Evolutionary conservation across 2,888 invertebrate genomes (phyloP).

Genomic region (Thecocarcelia acutangulata): DNA sequence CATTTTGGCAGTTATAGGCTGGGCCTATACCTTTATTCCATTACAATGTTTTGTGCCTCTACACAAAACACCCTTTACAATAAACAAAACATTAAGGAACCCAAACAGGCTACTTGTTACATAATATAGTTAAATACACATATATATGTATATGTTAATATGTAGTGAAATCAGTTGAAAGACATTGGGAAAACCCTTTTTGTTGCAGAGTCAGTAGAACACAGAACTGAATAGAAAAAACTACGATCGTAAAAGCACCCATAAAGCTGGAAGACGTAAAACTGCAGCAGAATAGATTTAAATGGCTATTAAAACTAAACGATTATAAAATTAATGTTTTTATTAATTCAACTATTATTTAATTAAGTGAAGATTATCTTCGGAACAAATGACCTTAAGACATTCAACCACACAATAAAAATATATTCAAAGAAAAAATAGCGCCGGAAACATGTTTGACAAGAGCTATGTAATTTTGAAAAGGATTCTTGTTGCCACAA

Average conservation of each 20-base stretch:
- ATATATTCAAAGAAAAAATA: too few relatives aligned
- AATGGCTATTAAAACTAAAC: conserved; percentile 37
- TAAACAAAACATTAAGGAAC: background rate
- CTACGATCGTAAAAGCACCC: background rate
- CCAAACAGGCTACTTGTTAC: conserved; percentile 57
- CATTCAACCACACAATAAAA: too few relatives aligned
- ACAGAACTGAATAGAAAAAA: background rate
- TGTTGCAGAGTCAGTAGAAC: background rate
- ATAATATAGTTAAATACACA: conserved; percentile 33
- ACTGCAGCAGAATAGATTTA: conserved; percentile 9
- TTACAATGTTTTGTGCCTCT: too few relatives aligned
- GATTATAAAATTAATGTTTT: background rate
- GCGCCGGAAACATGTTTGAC: too few relatives aligned
- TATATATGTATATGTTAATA: background rate
- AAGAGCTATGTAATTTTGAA: too few relatives aligned
- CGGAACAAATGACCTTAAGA: too few relatives aligned
- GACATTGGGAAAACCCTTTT: conserved; percentile 26
- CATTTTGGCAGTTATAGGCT: too few relatives aligned
- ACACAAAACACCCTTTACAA: conserved; percentile 6
- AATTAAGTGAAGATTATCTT: background rate
- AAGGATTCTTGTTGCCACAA: too few relatives aligned
- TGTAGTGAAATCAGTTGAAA: background rate
- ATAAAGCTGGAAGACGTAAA: conserved; percentile 2
- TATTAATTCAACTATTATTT: background rate
- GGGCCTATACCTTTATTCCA: too few relatives aligned